Base-by-base conservation (phyloP, 2,888 invertebrate genomes). In the Metalampra italica region DNA sequence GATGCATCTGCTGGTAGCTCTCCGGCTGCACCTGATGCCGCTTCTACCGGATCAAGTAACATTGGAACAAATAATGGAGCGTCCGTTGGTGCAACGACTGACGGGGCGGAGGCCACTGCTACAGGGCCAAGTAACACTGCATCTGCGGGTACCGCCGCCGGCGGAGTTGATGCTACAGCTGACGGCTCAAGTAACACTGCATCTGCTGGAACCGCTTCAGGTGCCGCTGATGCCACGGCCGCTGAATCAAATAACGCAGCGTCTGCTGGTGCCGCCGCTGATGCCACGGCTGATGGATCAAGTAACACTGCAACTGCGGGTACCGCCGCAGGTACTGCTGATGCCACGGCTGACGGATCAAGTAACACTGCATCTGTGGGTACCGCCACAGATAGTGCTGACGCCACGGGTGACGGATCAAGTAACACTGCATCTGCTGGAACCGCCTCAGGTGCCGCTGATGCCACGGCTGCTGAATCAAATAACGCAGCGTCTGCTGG, bases 401-500 rank as follows among this genome's bases (percentile, higher is more conserved):
- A 22, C 5, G 22, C 22, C 22, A 22, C 22, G 22, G 22, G 3
- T 22, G 22, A 22, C 3, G 22, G 22, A 22, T 22, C 22, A 22
- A 22, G 5, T 5, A 22, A 22, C 5, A 5, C 32, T 34, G 46
- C 12, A 12, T 9, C 37, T 29, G 30, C 9, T 11, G 9, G n/a
- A 12, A 13, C 45, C 29, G 43, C 45, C 13, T 29, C 41, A n/a
- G 7, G 42, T 8, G 13, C 12, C 30, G 32, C 29, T 38, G 22
- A 22, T 22, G 22, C 50, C n/a, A 32, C 39, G 15, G 30, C 14
- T 30, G 46, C 13, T 2, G 34, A 7, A 34, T 11, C 34, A 7
- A 13, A 50, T 37, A 46, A 37, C 8, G 41, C 47, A 3, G 40
- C 46, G 12, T 22, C 52, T 9, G 36, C 34, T 7, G 29, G 13